Evolutionary conservation across 2,113 vertebrate species (phyloP).

Genomic region (Prunella himalayana): DNA sequence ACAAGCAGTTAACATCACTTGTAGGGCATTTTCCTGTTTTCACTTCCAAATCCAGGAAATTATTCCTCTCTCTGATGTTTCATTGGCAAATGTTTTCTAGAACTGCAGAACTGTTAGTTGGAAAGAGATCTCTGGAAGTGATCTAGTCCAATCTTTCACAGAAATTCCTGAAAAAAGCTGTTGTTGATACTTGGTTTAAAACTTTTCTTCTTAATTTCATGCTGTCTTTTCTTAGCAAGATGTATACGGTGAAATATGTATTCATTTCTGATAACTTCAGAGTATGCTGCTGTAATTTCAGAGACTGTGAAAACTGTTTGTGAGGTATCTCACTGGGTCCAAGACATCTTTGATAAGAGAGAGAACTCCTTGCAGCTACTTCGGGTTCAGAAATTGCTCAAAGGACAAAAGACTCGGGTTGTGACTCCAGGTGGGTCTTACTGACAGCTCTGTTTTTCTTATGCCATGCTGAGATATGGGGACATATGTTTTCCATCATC

Average conservation of each 20-base stretch:
- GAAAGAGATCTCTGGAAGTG: background rate
- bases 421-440: constrained; percentile 79
- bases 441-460: background rate
- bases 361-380: constrained; percentile 86
- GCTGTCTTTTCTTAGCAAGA: background rate
- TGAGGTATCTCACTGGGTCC: constrained; percentile 75
- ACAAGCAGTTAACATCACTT: background rate
- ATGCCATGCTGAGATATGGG: background rate
- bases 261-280: background rate
- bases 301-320: constrained; percentile 74
- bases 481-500: background rate
- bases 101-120: background rate
- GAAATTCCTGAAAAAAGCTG: background rate
- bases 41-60: background rate
- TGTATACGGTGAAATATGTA: background rate
- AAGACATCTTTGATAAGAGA: constrained; percentile 73
- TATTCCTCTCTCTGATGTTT: background rate
- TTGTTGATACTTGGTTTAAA: background rate
- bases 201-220: background rate
- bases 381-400: constrained; percentile 88
- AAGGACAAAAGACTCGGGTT: constrained; percentile 81
- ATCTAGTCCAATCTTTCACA: background rate
- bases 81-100: background rate
- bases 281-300: constrained; percentile 51
- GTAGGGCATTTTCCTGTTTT: background rate